phyloP scores from a whole-genome alignment of 2,888 invertebrate species.

The Cremastinae sp. region DNA sequence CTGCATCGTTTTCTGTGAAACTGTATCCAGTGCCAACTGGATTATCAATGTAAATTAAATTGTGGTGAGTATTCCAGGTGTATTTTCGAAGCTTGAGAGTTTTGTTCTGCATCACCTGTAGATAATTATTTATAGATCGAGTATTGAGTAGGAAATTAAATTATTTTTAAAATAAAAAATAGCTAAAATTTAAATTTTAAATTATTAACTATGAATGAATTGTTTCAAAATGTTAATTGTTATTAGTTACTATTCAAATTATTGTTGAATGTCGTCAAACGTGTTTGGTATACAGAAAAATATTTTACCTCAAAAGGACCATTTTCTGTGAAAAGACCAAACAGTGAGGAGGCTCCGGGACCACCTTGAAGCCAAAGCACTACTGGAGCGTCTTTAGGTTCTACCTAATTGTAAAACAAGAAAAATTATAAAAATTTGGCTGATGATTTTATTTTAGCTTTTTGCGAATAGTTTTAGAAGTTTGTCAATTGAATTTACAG shows the following conservation, averaged over 20 bases:
- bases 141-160: too few species aligned
- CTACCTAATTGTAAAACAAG: constrained; percentile 70
- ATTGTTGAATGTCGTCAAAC: too few species aligned
- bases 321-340: constrained; percentile 91
- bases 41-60: constrained; percentile 94
- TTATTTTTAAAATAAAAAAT: too few species aligned
- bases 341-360: constrained; percentile 90
- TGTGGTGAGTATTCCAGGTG: constrained; percentile 90
- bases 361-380: constrained; percentile 93
- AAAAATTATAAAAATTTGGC: neutral
- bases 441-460: too few species aligned
- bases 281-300: too few species aligned
- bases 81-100: constrained; percentile 85
- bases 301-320: constrained; percentile 88
- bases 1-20: constrained; percentile 88
- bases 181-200: too few species aligned
- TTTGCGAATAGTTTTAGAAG: too few species aligned
- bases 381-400: constrained; percentile 85
- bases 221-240: too few species aligned
- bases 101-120: constrained; percentile 79
- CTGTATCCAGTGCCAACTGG: constrained; percentile 97
- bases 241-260: too few species aligned
- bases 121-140: too few species aligned
- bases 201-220: too few species aligned
- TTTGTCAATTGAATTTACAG: too few species aligned